Evolutionary conservation across 2,888 invertebrate genomes (phyloP).

Genomic region (Oconnorella tubifera): DNA sequence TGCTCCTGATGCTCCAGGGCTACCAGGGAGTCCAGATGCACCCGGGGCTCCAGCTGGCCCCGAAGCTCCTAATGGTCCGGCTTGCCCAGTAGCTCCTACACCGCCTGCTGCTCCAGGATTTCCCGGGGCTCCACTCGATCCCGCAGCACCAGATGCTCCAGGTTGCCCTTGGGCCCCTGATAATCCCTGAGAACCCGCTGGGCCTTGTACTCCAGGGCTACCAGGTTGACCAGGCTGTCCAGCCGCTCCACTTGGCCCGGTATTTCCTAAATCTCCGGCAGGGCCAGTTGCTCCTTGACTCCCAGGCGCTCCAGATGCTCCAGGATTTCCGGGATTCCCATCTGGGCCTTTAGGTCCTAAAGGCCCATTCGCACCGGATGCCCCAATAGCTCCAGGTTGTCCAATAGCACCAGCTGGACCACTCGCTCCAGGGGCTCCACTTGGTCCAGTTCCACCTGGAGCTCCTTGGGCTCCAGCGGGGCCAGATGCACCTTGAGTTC

Average conservation of each 20-base stretch:
- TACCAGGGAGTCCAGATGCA: conserved; percentile 1
- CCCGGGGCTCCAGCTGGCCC: conserved; percentile 1
- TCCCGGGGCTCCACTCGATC: conserved; percentile 17
- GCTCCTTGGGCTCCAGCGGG: conserved; percentile 19
- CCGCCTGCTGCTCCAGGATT: conserved; percentile 15
- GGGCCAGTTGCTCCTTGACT: conserved; percentile 37
- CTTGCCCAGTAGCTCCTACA: conserved; percentile 16
- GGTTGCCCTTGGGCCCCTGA: conserved; percentile 28
- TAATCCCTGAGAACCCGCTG: conserved; percentile 16
- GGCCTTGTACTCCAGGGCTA: background rate
- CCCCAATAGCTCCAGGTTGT: conserved; percentile 17
- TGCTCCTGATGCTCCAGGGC: conserved; percentile 8
- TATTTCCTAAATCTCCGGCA: conserved; percentile 31
- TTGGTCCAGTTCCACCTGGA: conserved; percentile 26
- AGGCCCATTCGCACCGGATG: conserved; percentile 21
- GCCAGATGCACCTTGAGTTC: conserved; percentile 15
- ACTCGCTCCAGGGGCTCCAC: conserved; percentile 4
- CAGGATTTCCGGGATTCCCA: conserved; percentile 31
- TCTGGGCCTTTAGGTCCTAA: conserved; percentile 23
- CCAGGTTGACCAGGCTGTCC: conserved; percentile 22
- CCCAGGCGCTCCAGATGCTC: conserved; percentile 23
- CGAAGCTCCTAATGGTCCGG: conserved; percentile 12
- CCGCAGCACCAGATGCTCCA: conserved; percentile 18
- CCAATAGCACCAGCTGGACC: conserved; percentile 44
- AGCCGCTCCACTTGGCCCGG: conserved; percentile 24